A percentile compares a stretch with the other conserved stretches of the same genome.
phyloP scores from a whole-genome alignment of 92 coral and sea anemone species.

The Epizoanthus fatuus region DNA sequence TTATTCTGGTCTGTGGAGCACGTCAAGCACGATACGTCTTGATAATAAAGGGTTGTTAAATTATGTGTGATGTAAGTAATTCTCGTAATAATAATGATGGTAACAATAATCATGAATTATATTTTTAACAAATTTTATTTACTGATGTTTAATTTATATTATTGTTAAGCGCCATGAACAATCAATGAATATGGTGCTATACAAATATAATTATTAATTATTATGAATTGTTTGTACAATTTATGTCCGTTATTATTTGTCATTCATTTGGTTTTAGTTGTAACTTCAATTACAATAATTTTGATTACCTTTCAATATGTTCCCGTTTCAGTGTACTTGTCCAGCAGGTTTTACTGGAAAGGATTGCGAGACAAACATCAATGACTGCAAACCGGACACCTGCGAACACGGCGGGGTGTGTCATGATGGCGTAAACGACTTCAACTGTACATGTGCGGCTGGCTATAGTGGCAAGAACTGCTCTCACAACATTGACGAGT shows the following conservation, averaged over 20 bases:
- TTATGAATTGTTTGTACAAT: background rate
- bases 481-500: constrained; percentile 77
- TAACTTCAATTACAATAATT: too few relatives aligned
- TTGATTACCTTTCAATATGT: background rate
- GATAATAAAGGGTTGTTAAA: too few relatives aligned
- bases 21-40: too few relatives aligned
- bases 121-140: too few relatives aligned
- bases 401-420: constrained; percentile 81
- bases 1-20: too few relatives aligned
- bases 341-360: constrained; percentile 76
- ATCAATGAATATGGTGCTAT: too few relatives aligned
- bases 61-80: too few relatives aligned
- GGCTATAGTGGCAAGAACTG: constrained; percentile 77
- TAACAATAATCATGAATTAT: too few relatives aligned
- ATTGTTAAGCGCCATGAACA: too few relatives aligned
- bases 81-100: too few relatives aligned
- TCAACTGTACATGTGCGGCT: constrained; percentile 74
- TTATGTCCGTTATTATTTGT: background rate
- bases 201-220: too few relatives aligned
- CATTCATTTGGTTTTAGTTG: background rate
- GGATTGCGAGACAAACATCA: constrained; percentile 87
- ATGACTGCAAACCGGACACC: constrained; percentile 75
- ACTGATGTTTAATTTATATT: too few relatives aligned
- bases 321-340: constrained; percentile 74
- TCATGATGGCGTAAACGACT: constrained; percentile 76